phyloP scores from a whole-genome alignment of 1,140 invertebrate species.

The Notospermus geniculatus region DNA sequence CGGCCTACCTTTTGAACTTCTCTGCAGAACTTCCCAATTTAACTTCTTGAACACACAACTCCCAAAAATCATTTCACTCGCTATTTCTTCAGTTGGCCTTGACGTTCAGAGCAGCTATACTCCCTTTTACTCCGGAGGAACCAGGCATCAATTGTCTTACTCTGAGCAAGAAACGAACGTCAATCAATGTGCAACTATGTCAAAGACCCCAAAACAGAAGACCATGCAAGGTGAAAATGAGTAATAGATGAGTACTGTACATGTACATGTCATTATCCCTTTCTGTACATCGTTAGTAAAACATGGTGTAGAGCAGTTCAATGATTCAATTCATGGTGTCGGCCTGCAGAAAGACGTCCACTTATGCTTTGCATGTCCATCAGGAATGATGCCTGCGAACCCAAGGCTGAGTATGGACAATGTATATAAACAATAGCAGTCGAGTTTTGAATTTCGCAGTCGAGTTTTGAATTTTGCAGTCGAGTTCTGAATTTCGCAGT shows the following conservation, averaged over 20 bases:
- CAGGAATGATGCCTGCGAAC: not conserved
- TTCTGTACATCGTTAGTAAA: not conserved
- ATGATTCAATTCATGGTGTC: no score
- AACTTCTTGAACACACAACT: no score
- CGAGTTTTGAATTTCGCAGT: no score
- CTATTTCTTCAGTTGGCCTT: conserved; percentile 45
- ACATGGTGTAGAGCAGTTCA: no score
- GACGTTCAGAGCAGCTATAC: conserved; percentile 50
- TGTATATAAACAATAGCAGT: no score
- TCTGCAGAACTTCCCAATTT: no score
- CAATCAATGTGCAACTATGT: conserved; percentile 2
- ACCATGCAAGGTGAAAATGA: conserved; percentile 5
- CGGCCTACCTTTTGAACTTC: no score
- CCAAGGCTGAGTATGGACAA: not conserved
- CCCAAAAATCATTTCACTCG: not conserved
- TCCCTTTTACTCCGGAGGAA: conserved; percentile 35
- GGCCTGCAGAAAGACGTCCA: no score
- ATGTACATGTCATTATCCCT: conserved; percentile 9
- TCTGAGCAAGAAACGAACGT: conserved; percentile 15
- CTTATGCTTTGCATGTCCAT: not conserved
- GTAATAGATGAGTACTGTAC: conserved; percentile 10
- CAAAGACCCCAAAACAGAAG: not conserved
- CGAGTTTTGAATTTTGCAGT: no score
- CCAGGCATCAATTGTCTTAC: not conserved
- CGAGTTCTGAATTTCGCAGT: no score